These are phyloP conservation scores for Cryptocephalus moraei DNA, from an alignment of 2,888 invertebrate genomes.

Conservation along the genomic window DNA sequence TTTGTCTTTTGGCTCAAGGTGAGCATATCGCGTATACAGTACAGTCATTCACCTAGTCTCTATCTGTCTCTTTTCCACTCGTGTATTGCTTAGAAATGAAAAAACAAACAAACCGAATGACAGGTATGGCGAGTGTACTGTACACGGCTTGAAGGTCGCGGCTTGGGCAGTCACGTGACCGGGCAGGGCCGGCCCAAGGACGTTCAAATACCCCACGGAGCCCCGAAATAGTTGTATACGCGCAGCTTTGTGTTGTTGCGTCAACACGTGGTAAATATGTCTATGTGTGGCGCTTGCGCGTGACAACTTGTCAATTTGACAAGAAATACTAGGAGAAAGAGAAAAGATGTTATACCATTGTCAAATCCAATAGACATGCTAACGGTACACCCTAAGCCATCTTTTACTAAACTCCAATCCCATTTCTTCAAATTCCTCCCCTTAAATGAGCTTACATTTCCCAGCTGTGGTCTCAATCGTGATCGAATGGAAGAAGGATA, in stretches of 20 bases:
- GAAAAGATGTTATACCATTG: no score
- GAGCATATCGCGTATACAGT: constrained; percentile 23
- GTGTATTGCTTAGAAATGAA: not conserved
- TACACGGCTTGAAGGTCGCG: constrained; percentile 42
- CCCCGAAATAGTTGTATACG: constrained; percentile 5
- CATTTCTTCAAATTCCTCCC: no score
- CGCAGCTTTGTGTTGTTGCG: not conserved
- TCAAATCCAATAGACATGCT: no score
- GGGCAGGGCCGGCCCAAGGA: constrained; percentile 29
- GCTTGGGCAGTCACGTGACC: constrained; percentile 42
- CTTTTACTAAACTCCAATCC: no score
- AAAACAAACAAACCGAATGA: constrained; percentile 20
- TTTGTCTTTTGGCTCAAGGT: constrained; percentile 27
- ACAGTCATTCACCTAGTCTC: constrained; percentile 30
- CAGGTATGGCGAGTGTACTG: constrained; percentile 36
- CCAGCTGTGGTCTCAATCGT: no score
- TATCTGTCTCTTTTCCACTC: constrained; percentile 12
- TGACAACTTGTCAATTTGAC: no score
- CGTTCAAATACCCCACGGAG: constrained; percentile 14
- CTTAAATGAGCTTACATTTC: no score
- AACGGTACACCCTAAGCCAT: no score
- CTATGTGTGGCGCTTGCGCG: not conserved
- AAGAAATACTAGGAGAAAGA: no score
- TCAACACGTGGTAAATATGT: not conserved
- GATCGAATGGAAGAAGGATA: no score